phyloP scores from a whole-genome alignment of 1,140 invertebrate species.

The Bradysia coprophila region DNA sequence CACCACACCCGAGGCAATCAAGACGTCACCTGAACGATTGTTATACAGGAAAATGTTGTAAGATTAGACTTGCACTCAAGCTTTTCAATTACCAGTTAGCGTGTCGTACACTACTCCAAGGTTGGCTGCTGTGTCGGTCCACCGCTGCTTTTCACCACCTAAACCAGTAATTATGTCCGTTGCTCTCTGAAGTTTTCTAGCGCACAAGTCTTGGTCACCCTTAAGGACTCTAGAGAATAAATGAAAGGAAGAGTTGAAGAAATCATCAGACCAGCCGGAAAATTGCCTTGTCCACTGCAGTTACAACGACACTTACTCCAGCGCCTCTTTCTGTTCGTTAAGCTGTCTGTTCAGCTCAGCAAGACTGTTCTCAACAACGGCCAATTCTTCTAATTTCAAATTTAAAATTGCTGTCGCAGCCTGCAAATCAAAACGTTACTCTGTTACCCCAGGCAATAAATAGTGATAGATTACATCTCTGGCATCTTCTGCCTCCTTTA shows the following conservation, averaged over 20 bases:
- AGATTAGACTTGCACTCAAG: too few species aligned
- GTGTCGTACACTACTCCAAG: conserved; percentile 49
- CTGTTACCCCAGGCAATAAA: background rate
- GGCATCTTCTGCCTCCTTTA: conserved; percentile 55
- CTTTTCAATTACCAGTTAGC: conserved; percentile 22
- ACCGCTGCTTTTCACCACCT: conserved; percentile 63
- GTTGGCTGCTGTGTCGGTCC: conserved; percentile 57
- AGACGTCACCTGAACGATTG: conserved; percentile 69
- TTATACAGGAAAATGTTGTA: too few species aligned
- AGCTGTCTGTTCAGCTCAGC: conserved; percentile 48
- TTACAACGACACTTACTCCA: conserved; percentile 9
- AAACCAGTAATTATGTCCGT: conserved; percentile 81
- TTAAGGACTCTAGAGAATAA: conserved; percentile 37
- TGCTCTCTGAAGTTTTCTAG: conserved; percentile 76
- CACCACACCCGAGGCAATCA: conserved; percentile 73
- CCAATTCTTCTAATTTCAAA: conserved; percentile 57
- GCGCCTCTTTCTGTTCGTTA: conserved; percentile 30
- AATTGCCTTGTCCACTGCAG: too few species aligned
- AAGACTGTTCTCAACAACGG: conserved; percentile 44
- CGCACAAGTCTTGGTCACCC: conserved; percentile 70
- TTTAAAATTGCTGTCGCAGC: conserved; percentile 46
- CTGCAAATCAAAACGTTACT: conserved; percentile 13
- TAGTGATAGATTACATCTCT: too few species aligned
- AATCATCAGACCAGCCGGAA: too few species aligned
- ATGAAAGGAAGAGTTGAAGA: too few species aligned